These are phyloP conservation scores for Pomacea maculata DNA, from an alignment of 1,140 invertebrate genomes.

Conservation along the genomic window DNA sequence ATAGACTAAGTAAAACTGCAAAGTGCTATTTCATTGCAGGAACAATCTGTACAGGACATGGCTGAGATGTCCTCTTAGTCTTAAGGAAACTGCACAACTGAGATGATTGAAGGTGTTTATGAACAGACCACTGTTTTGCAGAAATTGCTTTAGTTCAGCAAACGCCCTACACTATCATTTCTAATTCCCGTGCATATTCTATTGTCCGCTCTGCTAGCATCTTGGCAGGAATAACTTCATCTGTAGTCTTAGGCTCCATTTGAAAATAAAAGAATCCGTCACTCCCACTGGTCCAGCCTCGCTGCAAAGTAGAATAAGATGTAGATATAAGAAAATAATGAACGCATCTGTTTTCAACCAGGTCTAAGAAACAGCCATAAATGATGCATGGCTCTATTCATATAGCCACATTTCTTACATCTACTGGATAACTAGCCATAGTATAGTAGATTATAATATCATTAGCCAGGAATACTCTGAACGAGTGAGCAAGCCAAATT, in stretches of 20 bases:
- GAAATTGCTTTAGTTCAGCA: neutral
- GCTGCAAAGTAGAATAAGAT: slow-evolving; percentile 62
- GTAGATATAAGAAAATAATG: no score
- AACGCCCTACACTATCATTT: slow-evolving; percentile 93
- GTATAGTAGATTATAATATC: no score
- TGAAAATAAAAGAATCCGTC: slow-evolving; percentile 83
- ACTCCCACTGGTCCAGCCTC: slow-evolving; percentile 79
- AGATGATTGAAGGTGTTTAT: neutral
- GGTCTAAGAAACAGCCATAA: neutral
- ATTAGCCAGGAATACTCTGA: no score
- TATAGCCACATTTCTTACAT: neutral
- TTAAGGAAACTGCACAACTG: neutral
- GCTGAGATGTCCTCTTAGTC: neutral
- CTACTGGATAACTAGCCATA: no score
- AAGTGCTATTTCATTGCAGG: neutral
- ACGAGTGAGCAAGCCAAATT: no score
- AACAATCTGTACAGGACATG: neutral
- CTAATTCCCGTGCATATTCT: slow-evolving; percentile 96
- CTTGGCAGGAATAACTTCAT: slow-evolving; percentile 84
- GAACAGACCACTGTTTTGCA: neutral
- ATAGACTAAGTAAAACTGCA: neutral
- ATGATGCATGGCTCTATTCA: neutral
- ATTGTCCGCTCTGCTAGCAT: slow-evolving; percentile 93
- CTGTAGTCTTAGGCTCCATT: slow-evolving; percentile 75
- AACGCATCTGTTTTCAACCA: neutral